Conservation (phyloP, 1,140 invertebrate species). For the Druon quercuslanigerum region DNA sequence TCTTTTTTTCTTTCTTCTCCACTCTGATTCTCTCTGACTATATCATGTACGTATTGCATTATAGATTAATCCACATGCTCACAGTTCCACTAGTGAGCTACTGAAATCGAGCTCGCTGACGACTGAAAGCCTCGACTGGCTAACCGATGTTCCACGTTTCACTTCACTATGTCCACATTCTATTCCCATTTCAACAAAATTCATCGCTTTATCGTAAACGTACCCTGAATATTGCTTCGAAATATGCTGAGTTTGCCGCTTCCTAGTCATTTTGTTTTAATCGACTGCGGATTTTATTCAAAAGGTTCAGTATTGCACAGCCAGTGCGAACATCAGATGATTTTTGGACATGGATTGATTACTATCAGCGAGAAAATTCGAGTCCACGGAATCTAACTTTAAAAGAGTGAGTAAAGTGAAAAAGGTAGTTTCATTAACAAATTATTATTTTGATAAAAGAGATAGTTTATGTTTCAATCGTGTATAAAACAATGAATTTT, state of each 20-base stretch:
- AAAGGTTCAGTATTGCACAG: not conserved
- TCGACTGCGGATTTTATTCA: not conserved
- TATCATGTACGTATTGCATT: constrained; percentile 1
- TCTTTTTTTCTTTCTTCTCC: not conserved
- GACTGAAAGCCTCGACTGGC: not conserved
- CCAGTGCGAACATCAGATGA: no score
- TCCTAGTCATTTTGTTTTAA: not conserved
- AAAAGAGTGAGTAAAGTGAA: no score
- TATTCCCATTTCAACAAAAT: not conserved
- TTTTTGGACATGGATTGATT: no score
- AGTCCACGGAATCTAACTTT: no score
- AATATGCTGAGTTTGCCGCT: not conserved
- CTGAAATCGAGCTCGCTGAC: not conserved
- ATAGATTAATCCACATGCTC: constrained; percentile 1
- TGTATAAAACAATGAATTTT: no score
- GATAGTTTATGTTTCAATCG: no score
- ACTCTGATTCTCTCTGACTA: not conserved
- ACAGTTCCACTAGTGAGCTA: not conserved
- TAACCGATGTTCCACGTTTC: constrained; percentile 14
- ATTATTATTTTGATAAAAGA: no score
- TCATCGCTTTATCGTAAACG: not conserved
- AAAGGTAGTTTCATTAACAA: no score
- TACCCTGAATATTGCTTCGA: not conserved
- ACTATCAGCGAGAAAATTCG: no score
- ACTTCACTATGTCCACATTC: constrained; percentile 2